Base-by-base conservation (phyloP, 2,113 vertebrate genomes). In the Malaclemys terrapin region DNA sequence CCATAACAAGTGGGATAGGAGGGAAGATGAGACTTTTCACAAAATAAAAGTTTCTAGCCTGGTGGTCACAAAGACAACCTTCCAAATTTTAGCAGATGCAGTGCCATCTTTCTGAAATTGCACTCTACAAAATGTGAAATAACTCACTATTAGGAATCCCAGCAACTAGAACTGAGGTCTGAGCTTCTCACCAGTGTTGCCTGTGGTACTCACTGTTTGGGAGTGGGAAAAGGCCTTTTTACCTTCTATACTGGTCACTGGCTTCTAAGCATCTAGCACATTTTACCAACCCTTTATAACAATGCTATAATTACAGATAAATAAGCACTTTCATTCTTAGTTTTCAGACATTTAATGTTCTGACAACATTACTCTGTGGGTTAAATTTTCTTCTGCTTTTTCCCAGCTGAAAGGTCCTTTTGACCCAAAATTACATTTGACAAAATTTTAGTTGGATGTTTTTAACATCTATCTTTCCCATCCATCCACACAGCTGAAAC, bases 61-160 rank as follows among this genome's bases (percentile, higher is more conserved):
- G 95, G 93, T 91, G 81, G 83, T 81, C 96, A 96, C 95, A 97
- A 94, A 97, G 85, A 96, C 96, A 97, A 92, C 85, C 85, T 97
- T 80, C 80, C 56, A 96, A 96, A 97, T 81, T 85, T 85, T 92
- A 94, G 94, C 79, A 50, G 65, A 94, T 82, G 82, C 84, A 82
- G 27, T 85, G 65, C 42, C 53, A 94, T 56, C 65, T 92, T 94
- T 75, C 65, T 88, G 85, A 95, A 95, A 54, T 38, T 85, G 22
- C 17, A 49, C 31, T n/a, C 31, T 17, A n/a, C 6, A 35, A n/a
- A 65, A 65, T n/a, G 62, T 65, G 54, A 95, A 20, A 19, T 1
- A 29, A 78, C 8, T 2, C 2, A 22, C 62, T 85, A 27, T 69
- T n/a, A 80, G 76, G 91, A 94, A 84, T 12, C 29, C 42, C 20